These are phyloP conservation scores for Shinisaurus crocodilurus DNA, from an alignment of 2,113 vertebrate genomes.

Conservation along the genomic window DNA sequence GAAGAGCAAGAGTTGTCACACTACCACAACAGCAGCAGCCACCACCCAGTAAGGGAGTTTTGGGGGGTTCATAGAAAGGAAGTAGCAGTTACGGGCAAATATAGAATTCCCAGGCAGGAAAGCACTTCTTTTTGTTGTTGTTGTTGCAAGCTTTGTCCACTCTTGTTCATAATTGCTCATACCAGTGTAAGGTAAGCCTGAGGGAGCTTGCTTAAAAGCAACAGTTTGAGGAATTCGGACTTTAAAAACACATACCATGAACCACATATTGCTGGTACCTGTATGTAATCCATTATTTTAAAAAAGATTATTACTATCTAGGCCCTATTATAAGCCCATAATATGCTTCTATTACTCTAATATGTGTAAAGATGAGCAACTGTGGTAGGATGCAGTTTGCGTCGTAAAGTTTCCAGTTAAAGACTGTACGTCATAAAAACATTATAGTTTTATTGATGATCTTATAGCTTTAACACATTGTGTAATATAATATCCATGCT, in stretches of 20 bases:
- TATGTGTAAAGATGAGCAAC: slow-evolving; percentile 46
- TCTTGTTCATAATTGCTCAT: background rate
- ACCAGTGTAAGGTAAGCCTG: background rate
- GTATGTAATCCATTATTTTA: slow-evolving; percentile 43
- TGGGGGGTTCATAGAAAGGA: background rate
- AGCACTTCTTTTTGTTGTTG: background rate
- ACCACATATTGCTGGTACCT: slow-evolving; percentile 36
- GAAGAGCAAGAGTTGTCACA: no score
- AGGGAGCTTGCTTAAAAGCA: background rate
- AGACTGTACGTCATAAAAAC: slow-evolving; percentile 48
- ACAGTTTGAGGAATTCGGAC: background rate
- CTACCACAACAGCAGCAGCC: background rate
- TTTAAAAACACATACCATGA: background rate
- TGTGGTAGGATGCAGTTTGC: slow-evolving; percentile 47
- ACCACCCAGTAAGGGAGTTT: no score
- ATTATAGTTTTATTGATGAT: slow-evolving; percentile 58
- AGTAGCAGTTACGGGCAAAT: background rate
- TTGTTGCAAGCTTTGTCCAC: background rate
- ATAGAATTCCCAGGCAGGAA: background rate
- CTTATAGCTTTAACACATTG: slow-evolving; percentile 60
- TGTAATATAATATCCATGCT: slow-evolving; percentile 60
- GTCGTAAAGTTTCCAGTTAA: slow-evolving; percentile 45
- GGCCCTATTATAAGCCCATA: slow-evolving; percentile 56
- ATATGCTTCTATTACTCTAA: slow-evolving; percentile 51
- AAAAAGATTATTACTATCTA: slow-evolving; percentile 60